Evolutionary conservation across 2,888 invertebrate genomes (phyloP).

Genomic region (Nebria brevicollis): DNA sequence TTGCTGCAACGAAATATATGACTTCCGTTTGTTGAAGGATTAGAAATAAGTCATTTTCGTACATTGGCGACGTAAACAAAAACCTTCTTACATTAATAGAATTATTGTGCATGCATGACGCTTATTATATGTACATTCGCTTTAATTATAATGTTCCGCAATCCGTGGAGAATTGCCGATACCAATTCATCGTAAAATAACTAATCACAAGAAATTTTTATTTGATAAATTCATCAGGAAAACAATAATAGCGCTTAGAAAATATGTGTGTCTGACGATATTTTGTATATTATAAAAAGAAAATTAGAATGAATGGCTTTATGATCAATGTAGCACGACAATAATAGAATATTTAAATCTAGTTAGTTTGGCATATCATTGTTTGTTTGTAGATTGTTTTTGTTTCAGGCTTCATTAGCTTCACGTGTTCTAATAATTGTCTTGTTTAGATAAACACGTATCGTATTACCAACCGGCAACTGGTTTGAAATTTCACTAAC

Average conservation of each 20-base stretch:
- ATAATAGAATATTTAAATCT: neutral
- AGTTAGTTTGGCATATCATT: neutral
- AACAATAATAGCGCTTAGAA: no score
- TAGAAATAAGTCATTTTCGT: conserved; percentile 13
- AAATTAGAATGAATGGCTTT: no score
- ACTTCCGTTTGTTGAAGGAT: conserved; percentile 6
- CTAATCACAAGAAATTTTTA: no score
- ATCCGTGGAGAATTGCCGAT: neutral
- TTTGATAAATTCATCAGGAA: no score
- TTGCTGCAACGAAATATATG: conserved; percentile 4
- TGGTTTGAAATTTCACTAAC: conserved; percentile 31
- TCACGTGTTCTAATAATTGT: conserved; percentile 39
- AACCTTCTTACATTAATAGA: neutral
- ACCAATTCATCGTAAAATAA: no score
- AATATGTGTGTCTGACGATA: no score
- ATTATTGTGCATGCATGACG: neutral
- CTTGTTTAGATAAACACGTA: conserved; percentile 39
- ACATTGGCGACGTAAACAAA: conserved; percentile 11
- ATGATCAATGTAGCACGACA: neutral
- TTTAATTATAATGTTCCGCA: neutral
- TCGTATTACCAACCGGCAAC: conserved; percentile 23
- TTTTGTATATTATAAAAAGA: no score
- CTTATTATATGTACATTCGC: neutral
- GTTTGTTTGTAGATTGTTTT: conserved; percentile 26
- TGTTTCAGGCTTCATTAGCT: conserved; percentile 42